Percentiles rank a stretch among this genome's conserved stretches.
Conservation (phyloP, 2,113 vertebrate genomes). For the Sander vitreus region DNA sequence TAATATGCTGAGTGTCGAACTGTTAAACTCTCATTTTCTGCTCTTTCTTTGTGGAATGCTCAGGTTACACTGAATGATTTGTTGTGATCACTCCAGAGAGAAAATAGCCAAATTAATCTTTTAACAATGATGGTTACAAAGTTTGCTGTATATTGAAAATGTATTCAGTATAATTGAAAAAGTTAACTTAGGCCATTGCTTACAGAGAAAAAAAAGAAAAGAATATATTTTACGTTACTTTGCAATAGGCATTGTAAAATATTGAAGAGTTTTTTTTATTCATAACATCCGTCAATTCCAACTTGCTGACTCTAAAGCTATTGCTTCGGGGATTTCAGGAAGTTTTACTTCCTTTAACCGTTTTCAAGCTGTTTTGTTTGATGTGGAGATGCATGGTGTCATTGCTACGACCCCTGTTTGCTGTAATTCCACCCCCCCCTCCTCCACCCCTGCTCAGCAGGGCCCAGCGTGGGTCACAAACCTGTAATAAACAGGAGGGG, state of each 20-base stretch:
- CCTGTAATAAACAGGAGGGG: conserved; percentile 86
- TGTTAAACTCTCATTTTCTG: conserved; percentile 57
- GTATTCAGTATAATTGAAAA: neutral
- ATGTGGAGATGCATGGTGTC: conserved; percentile 76
- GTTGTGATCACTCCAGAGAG: neutral
- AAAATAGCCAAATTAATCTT: neutral
- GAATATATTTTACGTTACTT: conserved; percentile 8
- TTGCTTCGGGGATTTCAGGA: conserved; percentile 46
- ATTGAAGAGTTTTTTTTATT: conserved; percentile 21
- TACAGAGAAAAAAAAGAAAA: neutral
- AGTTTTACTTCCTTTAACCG: conserved; percentile 57
- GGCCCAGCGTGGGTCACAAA: conserved; percentile 83
- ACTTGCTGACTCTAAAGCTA: conserved; percentile 31
- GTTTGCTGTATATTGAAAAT: neutral
- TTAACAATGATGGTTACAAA: conserved; percentile 10
- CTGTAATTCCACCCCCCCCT: conserved; percentile 65
- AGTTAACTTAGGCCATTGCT: neutral
- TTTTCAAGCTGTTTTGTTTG: conserved; percentile 74
- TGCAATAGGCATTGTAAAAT: conserved; percentile 25
- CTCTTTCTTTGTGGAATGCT: neutral
- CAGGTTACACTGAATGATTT: neutral
- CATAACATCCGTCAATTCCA: conserved; percentile 39
- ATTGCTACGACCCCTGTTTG: conserved; percentile 83
- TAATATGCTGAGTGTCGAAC: conserved; percentile 36
- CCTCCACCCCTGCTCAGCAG: conserved; percentile 72